Conservation (phyloP, 2,888 invertebrate genomes). For the Amblyjoppa fuscipennis region DNA sequence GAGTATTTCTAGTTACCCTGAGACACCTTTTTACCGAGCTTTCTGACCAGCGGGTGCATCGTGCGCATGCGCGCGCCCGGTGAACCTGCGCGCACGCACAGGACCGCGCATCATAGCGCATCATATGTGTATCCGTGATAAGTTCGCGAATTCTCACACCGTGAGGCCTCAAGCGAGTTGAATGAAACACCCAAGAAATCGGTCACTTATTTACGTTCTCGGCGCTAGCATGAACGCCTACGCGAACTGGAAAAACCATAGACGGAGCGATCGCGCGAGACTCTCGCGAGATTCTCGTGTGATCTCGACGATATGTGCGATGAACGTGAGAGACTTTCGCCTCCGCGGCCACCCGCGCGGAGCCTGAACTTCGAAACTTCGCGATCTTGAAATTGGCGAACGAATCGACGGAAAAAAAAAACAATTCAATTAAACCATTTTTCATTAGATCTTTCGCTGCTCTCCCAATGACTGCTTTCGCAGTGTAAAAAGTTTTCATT, state of each 20-base stretch:
- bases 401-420: not conserved
- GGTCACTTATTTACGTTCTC: conserved; percentile 51
- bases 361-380: conserved; percentile 60
- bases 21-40: conserved; percentile 42
- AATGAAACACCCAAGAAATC: conserved; percentile 55
- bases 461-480: too few relatives aligned
- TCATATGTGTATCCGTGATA: not conserved
- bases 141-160: conserved; percentile 48
- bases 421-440: not conserved
- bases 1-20: conserved; percentile 10
- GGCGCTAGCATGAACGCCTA: conserved; percentile 38
- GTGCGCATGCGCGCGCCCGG: conserved; percentile 29
- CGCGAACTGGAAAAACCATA: conserved; percentile 54
- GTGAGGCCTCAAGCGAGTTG: conserved; percentile 36
- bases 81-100: conserved; percentile 27
- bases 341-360: conserved; percentile 65
- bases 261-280: conserved; percentile 43
- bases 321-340: conserved; percentile 65
- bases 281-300: conserved; percentile 7
- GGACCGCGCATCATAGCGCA: conserved; percentile 7
- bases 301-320: not conserved
- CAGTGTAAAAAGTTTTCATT: too few relatives aligned
- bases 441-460: not conserved
- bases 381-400: not conserved
- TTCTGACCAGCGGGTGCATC: conserved; percentile 47